These are phyloP conservation scores for Scolopax rusticola DNA, from an alignment of 2,797 vertebrate species.

Conservation along the genomic window DNA sequence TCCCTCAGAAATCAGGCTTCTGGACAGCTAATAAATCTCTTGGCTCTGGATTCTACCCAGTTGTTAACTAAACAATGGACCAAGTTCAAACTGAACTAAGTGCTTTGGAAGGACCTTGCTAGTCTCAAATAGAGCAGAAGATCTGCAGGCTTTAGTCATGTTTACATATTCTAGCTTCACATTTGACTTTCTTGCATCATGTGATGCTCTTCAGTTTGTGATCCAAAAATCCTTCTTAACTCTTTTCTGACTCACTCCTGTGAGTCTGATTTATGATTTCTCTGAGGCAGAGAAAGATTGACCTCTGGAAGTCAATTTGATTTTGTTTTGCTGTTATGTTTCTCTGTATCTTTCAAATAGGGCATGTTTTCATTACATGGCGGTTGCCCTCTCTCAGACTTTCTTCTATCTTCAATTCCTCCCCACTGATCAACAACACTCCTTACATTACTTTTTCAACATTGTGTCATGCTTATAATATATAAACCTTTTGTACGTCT, in stretches of 20 bases:
- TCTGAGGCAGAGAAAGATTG: not conserved
- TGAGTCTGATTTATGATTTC: not conserved
- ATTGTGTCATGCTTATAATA: not conserved
- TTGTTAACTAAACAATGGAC: not conserved
- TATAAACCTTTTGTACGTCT: not conserved
- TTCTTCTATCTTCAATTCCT: not conserved
- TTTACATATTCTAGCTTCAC: not conserved
- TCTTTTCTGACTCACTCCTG: not conserved
- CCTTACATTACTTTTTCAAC: not conserved
- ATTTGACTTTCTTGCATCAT: not conserved
- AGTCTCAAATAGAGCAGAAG: not conserved
- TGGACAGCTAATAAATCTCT: not conserved
- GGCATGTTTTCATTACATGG: not conserved
- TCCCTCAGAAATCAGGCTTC: not conserved
- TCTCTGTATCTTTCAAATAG: not conserved
- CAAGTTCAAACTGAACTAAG: not conserved
- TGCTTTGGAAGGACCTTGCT: not conserved
- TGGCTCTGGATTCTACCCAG: not conserved
- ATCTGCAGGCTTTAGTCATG: not conserved
- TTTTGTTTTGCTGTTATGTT: not conserved
- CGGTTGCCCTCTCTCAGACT: not conserved
- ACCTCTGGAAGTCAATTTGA: not conserved
- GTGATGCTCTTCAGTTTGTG: not conserved
- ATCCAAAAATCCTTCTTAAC: not conserved
- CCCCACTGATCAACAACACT: not conserved